Base-by-base conservation (phyloP, 2,797 vertebrate genomes). In the Amniataba percoides region DNA sequence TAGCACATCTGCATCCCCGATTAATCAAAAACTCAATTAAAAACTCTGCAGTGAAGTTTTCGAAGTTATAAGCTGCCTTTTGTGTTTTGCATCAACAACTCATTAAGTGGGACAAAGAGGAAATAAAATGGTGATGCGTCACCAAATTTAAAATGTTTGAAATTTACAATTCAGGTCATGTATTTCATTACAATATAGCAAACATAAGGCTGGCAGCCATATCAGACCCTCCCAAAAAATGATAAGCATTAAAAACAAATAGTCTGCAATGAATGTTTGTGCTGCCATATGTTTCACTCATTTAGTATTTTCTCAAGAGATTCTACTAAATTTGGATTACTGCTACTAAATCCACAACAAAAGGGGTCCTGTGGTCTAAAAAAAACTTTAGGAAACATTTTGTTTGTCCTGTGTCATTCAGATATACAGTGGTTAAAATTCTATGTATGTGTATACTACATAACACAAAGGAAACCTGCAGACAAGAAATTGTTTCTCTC, bases 1-100 rank as follows among this genome's bases (percentile, higher is more conserved):
- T 61, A 62, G 27, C 21, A 55, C 6, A 4, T 62, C 43, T 67
- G 25, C 11, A 48, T 16, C 31, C 10, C 34, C 40, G 16, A 46
- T 57, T 18, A 25, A 57, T 14, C 13, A 53, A 57, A 60, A 45
- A 27, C 43, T 79, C 34, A 70, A 51, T 27, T 57, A 55, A 34
- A 48, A 56, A 9, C 23, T 60, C 13, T 45, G 19, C n/a, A 25
- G 13, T 23, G 7, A 51, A 21, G 2, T 1, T 5, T 57, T 27
- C 39, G 18, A 25, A 21, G 8, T 43, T 36, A 45, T 34, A 31
- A 45, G 58, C n/a, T 62, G 21, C 7, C 6, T 15, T 19, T 58
- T 57, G 18, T 55, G 18, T 46, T 52, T 46, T n/a, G 9, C 34
- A 56, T 43, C 16, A 81, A 19, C 56, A 43, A 55, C 46, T 4